Evolutionary conservation across 2,797 vertebrate species (phyloP).

Genomic region (Chiloscyllium punctatum): DNA sequence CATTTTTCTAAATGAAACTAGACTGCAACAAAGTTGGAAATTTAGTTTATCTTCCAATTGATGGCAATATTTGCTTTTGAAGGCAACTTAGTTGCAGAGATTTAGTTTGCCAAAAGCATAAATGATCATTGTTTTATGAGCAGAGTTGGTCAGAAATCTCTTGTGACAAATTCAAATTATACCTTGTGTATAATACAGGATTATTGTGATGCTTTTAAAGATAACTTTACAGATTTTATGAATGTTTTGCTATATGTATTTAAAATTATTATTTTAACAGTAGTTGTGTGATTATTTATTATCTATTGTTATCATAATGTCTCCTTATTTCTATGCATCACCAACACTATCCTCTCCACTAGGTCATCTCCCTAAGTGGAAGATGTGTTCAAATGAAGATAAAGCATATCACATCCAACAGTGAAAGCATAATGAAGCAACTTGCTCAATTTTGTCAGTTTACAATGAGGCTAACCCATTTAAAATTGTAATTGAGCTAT

Average conservation of each 20-base stretch:
- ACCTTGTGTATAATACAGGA: not conserved
- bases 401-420: not conserved
- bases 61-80: not conserved
- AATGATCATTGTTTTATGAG: not conserved
- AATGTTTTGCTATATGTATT: not conserved
- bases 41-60: not conserved
- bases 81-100: not conserved
- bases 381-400: not conserved
- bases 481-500: not conserved
- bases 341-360: not conserved
- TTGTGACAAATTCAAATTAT: not conserved
- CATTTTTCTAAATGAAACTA: not conserved
- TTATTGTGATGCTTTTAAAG: not conserved
- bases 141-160: not conserved
- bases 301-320: not conserved
- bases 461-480: not conserved
- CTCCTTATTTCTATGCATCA: not conserved
- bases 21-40: not conserved
- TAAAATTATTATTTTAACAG: conserved; percentile 1
- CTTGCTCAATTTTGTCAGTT: not conserved
- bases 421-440: not conserved
- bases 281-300: not conserved
- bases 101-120: not conserved
- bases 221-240: not conserved
- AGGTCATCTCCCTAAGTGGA: not conserved